Evolutionary conservation across 1,140 invertebrate genomes (phyloP), one percentile per base, ranked within the genome.

Genomic region (Psilanteris sp.): DNA sequence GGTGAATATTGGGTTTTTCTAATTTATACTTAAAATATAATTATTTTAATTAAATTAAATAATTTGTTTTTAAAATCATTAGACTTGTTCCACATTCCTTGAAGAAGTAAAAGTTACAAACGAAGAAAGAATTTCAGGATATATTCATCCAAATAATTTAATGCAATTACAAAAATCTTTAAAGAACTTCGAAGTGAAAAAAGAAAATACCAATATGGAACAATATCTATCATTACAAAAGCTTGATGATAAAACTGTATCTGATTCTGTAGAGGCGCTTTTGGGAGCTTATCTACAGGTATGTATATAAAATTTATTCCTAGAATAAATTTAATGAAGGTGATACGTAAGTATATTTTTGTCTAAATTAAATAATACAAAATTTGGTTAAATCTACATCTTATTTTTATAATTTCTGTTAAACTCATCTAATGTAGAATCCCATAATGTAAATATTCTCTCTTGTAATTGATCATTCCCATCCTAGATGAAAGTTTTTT

Each of bases 221-320:
- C 79, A 81, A 41, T 90, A 85, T 78, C 78, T 90, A 15, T 88
- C 85, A 7, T 80, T 84, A 7, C 89, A 91, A 73, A 75, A 87
- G 13, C 80, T 94, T 1, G 82, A 84, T 2, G 90, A 91, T 72
- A 91, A 96, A 90, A 90, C 89, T 31, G 88, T 96, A 1, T 93
- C 96, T 0, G 96, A 97, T 87, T 91, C 90, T 76, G 91, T 97
- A 1, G 96, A 97, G 89, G 93, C 96, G 0, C 82, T 98, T 0
- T 91, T 97, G 16, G 96, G 96, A 0, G 93, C 92, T 8, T 95
- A 95, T 80, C 87, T 95, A 0, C 81, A 90, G 26, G 90, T 91
- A 79, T 7, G 24, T 7, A 5, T 7, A 26, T 26, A 26, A 26
- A 26, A 26, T 26, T 7, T 5, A 26, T 26, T 7, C 3, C 1